Conservation (phyloP, 2,797 vertebrate species). For the Pseudochirops cupreus region DNA sequence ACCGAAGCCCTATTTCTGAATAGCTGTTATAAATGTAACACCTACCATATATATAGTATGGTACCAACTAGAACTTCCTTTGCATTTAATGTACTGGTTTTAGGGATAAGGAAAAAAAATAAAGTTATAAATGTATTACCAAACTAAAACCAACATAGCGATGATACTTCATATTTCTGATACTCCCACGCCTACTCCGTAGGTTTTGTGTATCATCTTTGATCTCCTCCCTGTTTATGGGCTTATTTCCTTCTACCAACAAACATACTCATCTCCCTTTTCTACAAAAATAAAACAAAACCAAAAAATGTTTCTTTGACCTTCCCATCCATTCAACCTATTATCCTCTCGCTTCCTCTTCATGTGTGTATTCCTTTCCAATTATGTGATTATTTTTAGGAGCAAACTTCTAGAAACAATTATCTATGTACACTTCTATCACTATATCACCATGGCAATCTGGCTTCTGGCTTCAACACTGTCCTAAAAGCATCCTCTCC, state of each 20-base stretch:
- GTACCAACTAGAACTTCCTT: slow-evolving; percentile 53
- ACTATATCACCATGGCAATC: no score
- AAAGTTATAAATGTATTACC: not conserved
- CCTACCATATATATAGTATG: not conserved
- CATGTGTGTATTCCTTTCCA: not conserved
- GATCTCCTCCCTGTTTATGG: no score
- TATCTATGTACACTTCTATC: no score
- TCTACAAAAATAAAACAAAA: not conserved
- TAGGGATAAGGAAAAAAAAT: slow-evolving; percentile 43
- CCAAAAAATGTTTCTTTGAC: not conserved
- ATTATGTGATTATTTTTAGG: not conserved
- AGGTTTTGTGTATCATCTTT: not conserved
- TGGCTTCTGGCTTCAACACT: no score
- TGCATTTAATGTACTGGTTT: slow-evolving; percentile 24
- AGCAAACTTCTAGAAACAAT: no score
- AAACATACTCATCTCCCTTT: not conserved
- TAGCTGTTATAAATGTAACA: slow-evolving; percentile 31
- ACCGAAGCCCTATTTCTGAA: slow-evolving; percentile 46
- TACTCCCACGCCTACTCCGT: not conserved
- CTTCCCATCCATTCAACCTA: not conserved
- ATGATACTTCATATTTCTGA: not conserved
- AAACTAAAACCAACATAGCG: not conserved
- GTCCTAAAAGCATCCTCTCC: no score
- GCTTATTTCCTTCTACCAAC: not conserved
- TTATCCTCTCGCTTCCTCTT: not conserved